Evolutionary conservation across 2,888 invertebrate species (phyloP).

Genomic region (Antitype chi): DNA sequence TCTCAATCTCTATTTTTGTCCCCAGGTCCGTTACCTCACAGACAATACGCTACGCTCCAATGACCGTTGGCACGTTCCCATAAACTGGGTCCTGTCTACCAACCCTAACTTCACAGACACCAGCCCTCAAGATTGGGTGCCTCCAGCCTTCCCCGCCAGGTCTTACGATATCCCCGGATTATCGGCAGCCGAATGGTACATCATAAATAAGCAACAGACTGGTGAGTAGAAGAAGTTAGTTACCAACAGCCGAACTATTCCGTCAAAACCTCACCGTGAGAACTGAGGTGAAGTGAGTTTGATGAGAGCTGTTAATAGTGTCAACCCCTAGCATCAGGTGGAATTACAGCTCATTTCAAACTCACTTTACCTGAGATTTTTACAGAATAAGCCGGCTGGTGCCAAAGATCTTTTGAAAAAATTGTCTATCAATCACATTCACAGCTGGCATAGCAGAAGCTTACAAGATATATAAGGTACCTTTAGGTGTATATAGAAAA

Average conservation of each 20-base stretch:
- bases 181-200: conserved; percentile 88
- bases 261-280: no score
- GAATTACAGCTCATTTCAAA: no score
- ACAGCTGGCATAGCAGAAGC: no score
- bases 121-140: conserved; percentile 87
- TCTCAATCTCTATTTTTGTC: neutral
- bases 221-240: conserved; percentile 75
- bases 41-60: conserved; percentile 74
- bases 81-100: conserved; percentile 87
- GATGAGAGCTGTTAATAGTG: no score
- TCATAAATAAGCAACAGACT: conserved; percentile 92
- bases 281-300: no score
- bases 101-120: conserved; percentile 87
- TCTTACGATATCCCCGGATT: conserved; percentile 77
- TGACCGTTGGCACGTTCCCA: conserved; percentile 89
- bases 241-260: neutral
- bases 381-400: no score
- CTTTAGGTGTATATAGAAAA: no score
- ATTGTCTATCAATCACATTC: neutral
- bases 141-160: conserved; percentile 68
- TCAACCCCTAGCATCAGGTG: no score
- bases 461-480: no score
- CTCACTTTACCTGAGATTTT: no score
- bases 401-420: no score
- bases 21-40: conserved; percentile 83